Percentiles rank a stretch among this genome's conserved stretches.
These are phyloP conservation scores for Belonocnema kinseyi DNA, from an alignment of 1,140 invertebrate genomes.

Conservation along the genomic window DNA sequence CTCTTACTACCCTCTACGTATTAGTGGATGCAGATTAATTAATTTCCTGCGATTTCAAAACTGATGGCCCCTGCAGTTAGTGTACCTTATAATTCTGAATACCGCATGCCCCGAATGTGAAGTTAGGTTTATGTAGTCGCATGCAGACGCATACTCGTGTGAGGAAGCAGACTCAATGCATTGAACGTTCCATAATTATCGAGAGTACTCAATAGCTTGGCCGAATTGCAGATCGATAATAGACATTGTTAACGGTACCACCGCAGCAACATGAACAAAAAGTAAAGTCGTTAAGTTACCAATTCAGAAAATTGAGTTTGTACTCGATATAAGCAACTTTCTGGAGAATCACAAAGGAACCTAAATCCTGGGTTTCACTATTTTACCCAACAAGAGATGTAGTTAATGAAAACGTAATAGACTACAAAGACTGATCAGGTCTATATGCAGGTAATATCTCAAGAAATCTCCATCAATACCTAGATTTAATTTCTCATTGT, in stretches of 20 bases:
- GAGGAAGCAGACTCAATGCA: slow-evolving; percentile 61
- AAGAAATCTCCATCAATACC: too few relatives aligned
- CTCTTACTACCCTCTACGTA: neutral
- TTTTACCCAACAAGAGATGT: too few relatives aligned
- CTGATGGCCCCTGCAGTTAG: slow-evolving; percentile 38
- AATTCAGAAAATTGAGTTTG: neutral
- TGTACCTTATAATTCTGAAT: slow-evolving; percentile 53
- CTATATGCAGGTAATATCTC: too few relatives aligned
- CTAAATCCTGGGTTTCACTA: too few relatives aligned
- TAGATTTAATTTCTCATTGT: too few relatives aligned
- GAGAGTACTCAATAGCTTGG: slow-evolving; percentile 65
- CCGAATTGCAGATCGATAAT: slow-evolving; percentile 45
- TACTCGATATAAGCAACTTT: neutral
- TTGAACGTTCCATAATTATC: slow-evolving; percentile 66
- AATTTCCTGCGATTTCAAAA: neutral
- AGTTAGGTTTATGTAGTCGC: slow-evolving; percentile 61
- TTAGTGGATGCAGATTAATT: neutral
- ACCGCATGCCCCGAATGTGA: slow-evolving; percentile 54
- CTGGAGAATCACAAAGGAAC: slow-evolving; percentile 36
- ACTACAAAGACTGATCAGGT: too few relatives aligned
- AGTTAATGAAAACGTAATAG: too few relatives aligned
- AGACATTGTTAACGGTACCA: slow-evolving; percentile 7
- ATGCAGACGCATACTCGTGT: slow-evolving; percentile 50
- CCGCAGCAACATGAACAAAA: neutral
- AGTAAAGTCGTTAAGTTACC: slow-evolving; percentile 12